Evolutionary conservation across 1,140 invertebrate genomes (phyloP).

Genomic region (Dreissena polymorpha): DNA sequence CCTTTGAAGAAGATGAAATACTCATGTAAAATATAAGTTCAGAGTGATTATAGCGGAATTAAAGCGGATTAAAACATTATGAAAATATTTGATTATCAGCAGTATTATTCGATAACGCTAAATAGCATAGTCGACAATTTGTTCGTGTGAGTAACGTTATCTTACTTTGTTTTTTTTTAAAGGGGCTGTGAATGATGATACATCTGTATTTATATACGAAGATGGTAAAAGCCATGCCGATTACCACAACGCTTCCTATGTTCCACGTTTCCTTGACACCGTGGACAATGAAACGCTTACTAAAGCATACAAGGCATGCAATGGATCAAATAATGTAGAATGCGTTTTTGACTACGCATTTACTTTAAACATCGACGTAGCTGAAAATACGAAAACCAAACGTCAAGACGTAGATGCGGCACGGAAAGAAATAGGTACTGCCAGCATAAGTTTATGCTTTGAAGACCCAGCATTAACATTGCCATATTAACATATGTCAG

Average conservation of each 20-base stretch:
- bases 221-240: conserved; percentile 1
- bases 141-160: neutral
- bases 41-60: too few relatives aligned
- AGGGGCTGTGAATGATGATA: conserved; percentile 1
- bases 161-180: neutral
- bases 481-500: too few relatives aligned
- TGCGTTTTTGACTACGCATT: conserved; percentile 19
- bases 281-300: neutral
- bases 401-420: neutral
- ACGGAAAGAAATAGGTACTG: neutral
- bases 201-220: conserved; percentile 6
- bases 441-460: neutral
- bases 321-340: conserved; percentile 11
- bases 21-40: too few relatives aligned
- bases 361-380: conserved; percentile 1
- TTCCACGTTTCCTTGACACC: conserved; percentile 9
- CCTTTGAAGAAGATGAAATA: too few relatives aligned
- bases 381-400: neutral
- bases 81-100: too few relatives aligned
- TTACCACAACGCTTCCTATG: conserved; percentile 7
- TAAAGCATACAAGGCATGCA: neutral
- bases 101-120: too few relatives aligned
- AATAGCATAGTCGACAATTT: too few relatives aligned
- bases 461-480: too few relatives aligned
- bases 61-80: too few relatives aligned